Evolutionary conservation across 2,888 invertebrate species (phyloP).

Genomic region (Siphlonurus alternatus): DNA sequence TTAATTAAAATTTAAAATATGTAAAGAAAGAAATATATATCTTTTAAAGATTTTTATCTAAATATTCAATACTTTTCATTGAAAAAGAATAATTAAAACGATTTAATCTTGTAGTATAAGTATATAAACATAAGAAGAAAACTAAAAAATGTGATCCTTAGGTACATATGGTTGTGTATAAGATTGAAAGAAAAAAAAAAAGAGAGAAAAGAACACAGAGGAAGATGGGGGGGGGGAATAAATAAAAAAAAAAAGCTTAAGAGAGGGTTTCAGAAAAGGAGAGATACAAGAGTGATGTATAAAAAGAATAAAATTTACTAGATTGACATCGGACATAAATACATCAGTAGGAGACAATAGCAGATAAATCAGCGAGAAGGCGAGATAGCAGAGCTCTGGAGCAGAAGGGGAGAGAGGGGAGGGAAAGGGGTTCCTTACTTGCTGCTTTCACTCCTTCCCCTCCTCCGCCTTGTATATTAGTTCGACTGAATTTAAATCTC

Average conservation of each 20-base stretch:
- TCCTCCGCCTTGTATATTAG: no score
- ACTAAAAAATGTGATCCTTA: no score
- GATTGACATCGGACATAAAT: constrained; percentile 4
- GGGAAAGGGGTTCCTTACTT: not conserved
- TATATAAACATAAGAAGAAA: not conserved
- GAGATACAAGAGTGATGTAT: not conserved
- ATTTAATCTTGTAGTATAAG: no score
- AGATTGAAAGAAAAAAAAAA: not conserved
- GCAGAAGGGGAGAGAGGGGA: not conserved
- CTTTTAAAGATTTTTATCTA: not conserved
- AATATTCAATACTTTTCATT: no score
- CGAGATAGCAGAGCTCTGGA: not conserved
- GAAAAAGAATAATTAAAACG: no score
- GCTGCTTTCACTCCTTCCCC: not conserved
- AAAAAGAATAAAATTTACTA: constrained; percentile 1
- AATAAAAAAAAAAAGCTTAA: not conserved
- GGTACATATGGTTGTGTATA: not conserved
- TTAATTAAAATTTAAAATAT: no score
- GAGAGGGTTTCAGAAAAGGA: not conserved
- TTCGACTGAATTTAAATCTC: not conserved
- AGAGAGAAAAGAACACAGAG: not conserved
- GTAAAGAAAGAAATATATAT: not conserved
- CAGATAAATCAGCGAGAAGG: not conserved
- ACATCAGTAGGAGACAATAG: constrained; percentile 1
- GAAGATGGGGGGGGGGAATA: not conserved